Base-by-base conservation (phyloP, 2,113 vertebrate genomes). In the Clinocottus analis region DNA sequence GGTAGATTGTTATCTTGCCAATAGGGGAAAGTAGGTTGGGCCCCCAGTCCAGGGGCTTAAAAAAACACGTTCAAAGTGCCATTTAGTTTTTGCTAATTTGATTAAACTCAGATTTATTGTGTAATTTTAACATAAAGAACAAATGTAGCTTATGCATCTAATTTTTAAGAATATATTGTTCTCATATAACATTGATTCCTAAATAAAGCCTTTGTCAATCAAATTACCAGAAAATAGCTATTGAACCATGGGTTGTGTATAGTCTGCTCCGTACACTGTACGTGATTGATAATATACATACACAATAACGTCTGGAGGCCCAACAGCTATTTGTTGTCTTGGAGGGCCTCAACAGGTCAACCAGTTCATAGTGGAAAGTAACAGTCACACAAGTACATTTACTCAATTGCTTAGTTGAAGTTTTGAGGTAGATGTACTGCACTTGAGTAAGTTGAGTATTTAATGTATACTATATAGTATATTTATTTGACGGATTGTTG, bases 151-250 rank as follows among this genome's bases (percentile, higher is more conserved):
- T 16, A 13, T 17, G 25, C 55, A 58, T 6, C 55, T 58, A 29
- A 2, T 29, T 58, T 58, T 58, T 16, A 53, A 9, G 27, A 29
- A 58, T 29, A 58, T 27, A 29, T 25, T 23, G 3, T 25, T 10
- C 25, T 58, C 55, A 58, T 12, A 56, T 14, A 29, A 5, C 25
- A 29, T 29, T 27, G 12, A 56, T 56, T 56, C 53, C 23, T 29
- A 14, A 58, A 16, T 17, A 58, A 58, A 29, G 25, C 16, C 6
- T 29, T 29, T 27, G 16, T 29, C 3, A 58, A 58, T 29, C 5
- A 33, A 60, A 33, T 33, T 35, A 60, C 31, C 31, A 61, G 59
- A 58, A 58, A 61, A 17, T 61, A 35, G 31, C 31, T 61, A 61
- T 61, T 61, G 27, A 61, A 29, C 55, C 25, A 16, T 11, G 13